These are phyloP conservation scores for Neoscelio sp. DNA, from an alignment of 2,888 invertebrate species.

Conservation along the genomic window DNA sequence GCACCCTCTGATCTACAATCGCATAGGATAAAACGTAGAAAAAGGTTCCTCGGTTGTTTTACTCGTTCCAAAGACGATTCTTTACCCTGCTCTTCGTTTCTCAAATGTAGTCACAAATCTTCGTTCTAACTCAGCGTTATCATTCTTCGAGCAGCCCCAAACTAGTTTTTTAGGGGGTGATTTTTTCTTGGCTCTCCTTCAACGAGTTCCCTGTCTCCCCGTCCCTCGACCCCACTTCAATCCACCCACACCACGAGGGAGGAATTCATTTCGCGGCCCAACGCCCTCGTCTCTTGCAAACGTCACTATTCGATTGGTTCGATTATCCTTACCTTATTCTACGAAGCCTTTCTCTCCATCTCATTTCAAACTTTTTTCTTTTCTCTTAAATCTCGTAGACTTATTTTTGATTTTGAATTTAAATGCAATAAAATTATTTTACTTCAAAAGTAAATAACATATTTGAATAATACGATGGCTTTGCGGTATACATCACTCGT, in stretches of 20 bases:
- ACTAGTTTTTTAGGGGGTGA: conserved; percentile 67
- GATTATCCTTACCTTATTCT: conserved; percentile 80
- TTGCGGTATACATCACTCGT: too few relatives aligned
- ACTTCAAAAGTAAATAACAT: too few relatives aligned
- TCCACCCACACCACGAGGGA: conserved; percentile 71
- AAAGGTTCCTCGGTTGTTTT: conserved; percentile 71
- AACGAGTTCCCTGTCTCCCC: conserved; percentile 63
- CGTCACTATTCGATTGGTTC: conserved; percentile 80
- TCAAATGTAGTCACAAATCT: conserved; percentile 83
- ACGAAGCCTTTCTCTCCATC: conserved; percentile 64
- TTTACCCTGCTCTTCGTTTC: conserved; percentile 70
- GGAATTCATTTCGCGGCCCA: conserved; percentile 82
- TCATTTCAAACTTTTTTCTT: conserved; percentile 14
- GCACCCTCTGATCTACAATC: conserved; percentile 70
- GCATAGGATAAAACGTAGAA: conserved; percentile 76
- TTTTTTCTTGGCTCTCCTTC: conserved; percentile 66
- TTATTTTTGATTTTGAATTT: conserved; percentile 1
- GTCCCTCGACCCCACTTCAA: conserved; percentile 48
- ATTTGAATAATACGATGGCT: too few relatives aligned
- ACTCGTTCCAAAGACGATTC: conserved; percentile 56
- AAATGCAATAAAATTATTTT: not conserved
- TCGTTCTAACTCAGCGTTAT: conserved; percentile 81
- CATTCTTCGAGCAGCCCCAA: conserved; percentile 78
- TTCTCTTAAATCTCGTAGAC: conserved; percentile 6
- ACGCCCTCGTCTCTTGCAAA: conserved; percentile 79